Evolutionary conservation across 2,888 invertebrate genomes (phyloP).

Genomic region (Chymomyza fuscimana): DNA sequence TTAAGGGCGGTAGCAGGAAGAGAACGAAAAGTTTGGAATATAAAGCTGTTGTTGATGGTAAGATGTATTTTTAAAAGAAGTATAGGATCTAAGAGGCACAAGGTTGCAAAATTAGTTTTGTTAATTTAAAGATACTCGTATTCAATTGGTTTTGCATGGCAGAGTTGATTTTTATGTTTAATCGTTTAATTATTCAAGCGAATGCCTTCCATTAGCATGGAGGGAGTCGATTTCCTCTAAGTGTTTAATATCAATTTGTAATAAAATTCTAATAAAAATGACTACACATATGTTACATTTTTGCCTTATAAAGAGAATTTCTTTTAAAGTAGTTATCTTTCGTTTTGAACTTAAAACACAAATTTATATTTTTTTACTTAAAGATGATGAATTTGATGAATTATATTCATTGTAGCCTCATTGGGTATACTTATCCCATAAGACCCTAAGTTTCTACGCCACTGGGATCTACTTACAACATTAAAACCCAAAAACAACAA

Average conservation of each 20-base stretch:
- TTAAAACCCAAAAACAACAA: constrained; percentile 30
- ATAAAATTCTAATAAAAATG: no score
- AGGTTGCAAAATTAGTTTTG: not conserved
- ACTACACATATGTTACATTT: no score
- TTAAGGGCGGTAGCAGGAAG: constrained; percentile 21
- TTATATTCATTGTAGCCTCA: constrained; percentile 2
- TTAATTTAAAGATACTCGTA: constrained; percentile 7
- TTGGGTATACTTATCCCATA: no score
- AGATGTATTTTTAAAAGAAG: constrained; percentile 9
- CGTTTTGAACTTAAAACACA: no score
- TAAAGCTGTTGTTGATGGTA: not conserved
- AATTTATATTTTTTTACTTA: no score
- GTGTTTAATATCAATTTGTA: no score
- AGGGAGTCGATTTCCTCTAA: no score
- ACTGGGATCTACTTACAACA: constrained; percentile 34
- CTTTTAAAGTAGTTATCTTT: no score
- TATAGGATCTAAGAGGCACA: not conserved
- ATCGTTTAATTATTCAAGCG: constrained; percentile 38
- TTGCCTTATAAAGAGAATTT: no score
- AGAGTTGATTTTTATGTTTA: constrained; percentile 5
- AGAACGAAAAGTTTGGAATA: not conserved
- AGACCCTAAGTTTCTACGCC: constrained; percentile 26
- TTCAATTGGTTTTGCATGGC: not conserved
- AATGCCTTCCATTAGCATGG: no score
- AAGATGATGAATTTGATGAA: not conserved